phyloP scores from a whole-genome alignment of 2,888 invertebrate species.

The Boloria euphrosyne region DNA sequence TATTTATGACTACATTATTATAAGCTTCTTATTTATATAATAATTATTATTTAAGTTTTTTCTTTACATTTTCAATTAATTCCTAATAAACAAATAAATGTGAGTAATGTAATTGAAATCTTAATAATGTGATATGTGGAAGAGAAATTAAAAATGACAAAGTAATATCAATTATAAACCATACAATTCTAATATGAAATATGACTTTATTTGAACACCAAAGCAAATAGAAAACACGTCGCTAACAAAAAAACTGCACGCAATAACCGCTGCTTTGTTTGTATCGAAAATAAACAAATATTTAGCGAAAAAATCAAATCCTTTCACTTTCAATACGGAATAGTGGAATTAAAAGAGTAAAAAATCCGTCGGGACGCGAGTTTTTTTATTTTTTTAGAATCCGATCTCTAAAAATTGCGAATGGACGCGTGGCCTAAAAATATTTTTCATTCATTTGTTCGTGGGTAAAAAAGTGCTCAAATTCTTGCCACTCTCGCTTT shows the following conservation, averaged over 20 bases:
- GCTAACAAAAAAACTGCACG: conserved; percentile 19
- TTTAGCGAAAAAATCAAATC: conserved; percentile 39
- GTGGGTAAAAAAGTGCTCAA: conserved; percentile 51
- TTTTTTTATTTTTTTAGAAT: conserved; percentile 49
- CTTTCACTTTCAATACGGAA: conserved; percentile 46
- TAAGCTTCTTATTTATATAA: too few relatives aligned
- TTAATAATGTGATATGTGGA: too few relatives aligned
- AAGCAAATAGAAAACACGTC: conserved; percentile 27
- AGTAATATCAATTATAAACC: neutral
- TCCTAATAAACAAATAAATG: too few relatives aligned
- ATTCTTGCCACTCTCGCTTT: conserved; percentile 55
- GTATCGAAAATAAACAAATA: conserved; percentile 33
- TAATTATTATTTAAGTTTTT: too few relatives aligned
- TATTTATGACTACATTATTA: too few relatives aligned
- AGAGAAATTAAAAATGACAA: too few relatives aligned
- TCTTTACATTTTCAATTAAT: too few relatives aligned
- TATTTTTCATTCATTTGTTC: conserved; percentile 53
- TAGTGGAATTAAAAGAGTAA: conserved; percentile 41
- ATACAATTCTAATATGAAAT: conserved; percentile 4
- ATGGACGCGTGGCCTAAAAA: conserved; percentile 51
- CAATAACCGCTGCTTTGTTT: conserved; percentile 27
- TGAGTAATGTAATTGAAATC: too few relatives aligned
- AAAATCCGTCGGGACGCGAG: conserved; percentile 38
- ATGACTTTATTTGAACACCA: conserved; percentile 3
- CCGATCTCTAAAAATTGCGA: conserved; percentile 53